Evolutionary conservation across 2,797 vertebrate genomes (phyloP).

Genomic region (Xiphophorus birchmanni): DNA sequence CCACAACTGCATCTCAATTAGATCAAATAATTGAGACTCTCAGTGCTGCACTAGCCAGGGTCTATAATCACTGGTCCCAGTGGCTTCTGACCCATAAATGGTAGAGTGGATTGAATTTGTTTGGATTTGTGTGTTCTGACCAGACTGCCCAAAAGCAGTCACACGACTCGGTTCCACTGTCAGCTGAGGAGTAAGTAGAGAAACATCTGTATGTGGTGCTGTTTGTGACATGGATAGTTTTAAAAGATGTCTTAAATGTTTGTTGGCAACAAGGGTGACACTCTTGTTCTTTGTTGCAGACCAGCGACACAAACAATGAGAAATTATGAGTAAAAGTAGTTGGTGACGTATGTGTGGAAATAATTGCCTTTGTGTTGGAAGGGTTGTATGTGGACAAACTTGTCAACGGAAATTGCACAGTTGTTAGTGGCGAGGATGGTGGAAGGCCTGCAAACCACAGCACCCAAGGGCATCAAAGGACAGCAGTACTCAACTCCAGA

Average conservation of each 20-base stretch:
- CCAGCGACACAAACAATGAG: background rate
- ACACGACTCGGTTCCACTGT: background rate
- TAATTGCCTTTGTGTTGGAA: background rate
- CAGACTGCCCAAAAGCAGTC: background rate
- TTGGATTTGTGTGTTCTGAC: background rate
- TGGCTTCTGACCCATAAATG: background rate
- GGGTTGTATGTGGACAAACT: background rate
- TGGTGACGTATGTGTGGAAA: background rate
- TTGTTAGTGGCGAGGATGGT: background rate
- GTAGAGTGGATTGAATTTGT: background rate
- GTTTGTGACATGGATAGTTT: background rate
- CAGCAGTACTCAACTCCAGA: background rate
- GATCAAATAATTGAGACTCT: background rate
- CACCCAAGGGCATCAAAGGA: background rate
- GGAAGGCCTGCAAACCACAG: background rate
- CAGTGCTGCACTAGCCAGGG: background rate
- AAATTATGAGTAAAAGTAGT: background rate
- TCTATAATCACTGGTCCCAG: background rate
- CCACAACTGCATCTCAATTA: background rate
- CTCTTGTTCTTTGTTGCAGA: background rate
- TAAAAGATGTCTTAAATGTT: background rate
- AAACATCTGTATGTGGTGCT: background rate
- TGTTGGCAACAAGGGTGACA: background rate
- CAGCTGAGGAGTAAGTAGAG: background rate
- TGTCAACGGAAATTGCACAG: background rate